Conservation (phyloP, 2,113 vertebrate genomes). For the Vireo altiloquus region DNA sequence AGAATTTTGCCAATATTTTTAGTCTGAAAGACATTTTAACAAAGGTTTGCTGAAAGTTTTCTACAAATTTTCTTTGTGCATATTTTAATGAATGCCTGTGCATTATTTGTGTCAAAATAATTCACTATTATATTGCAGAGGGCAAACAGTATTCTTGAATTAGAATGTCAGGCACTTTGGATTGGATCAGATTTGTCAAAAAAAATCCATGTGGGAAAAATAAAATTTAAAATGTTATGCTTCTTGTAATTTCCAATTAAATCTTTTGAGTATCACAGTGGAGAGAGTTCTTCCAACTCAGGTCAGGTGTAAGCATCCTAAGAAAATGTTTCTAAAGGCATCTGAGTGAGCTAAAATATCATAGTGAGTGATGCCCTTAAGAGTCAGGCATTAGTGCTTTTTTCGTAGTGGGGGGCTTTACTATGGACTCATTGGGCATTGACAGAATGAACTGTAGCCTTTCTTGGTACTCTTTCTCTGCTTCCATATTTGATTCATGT, state of each 20-base stretch:
- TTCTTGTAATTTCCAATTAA: not conserved
- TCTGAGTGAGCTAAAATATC: not conserved
- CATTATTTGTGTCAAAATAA: not conserved
- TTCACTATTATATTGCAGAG: not conserved
- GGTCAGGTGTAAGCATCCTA: not conserved
- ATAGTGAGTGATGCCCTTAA: not conserved
- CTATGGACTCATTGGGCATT: not conserved
- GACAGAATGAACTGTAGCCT: conserved; percentile 72
- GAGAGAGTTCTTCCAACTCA: not conserved
- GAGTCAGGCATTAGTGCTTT: conserved; percentile 8
- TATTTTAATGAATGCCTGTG: not conserved
- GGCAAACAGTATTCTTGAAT: not conserved
- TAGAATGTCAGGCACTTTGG: not conserved
- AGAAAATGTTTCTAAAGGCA: not conserved
- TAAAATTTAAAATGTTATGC: not conserved
- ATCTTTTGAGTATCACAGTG: not conserved
- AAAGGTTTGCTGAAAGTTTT: not conserved
- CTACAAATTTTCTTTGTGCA: not conserved
- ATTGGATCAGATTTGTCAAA: not conserved
- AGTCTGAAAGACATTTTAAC: not conserved
- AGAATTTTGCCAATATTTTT: not conserved
- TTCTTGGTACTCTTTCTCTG: conserved; percentile 61
- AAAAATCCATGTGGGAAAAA: not conserved
- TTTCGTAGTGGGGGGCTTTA: conserved; percentile 74
- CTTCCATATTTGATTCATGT: conserved; percentile 34